A percentile compares a stretch with the other conserved stretches of the same genome.
Evolutionary conservation across 2,888 invertebrate genomes (phyloP).

Genomic region (Leptopilina syphax): DNA sequence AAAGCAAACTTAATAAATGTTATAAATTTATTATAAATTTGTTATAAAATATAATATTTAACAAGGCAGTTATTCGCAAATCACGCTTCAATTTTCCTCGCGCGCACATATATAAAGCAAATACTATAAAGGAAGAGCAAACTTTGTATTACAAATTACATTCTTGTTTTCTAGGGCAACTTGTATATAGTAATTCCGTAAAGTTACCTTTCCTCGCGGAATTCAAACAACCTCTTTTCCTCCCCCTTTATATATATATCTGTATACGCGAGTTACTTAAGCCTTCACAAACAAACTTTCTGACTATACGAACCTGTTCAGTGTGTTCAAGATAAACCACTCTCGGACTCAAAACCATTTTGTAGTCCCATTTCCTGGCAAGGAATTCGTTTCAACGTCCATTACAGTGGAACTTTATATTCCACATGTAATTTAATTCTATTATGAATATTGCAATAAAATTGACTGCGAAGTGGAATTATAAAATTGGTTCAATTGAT

Average conservation of each 20-base stretch:
- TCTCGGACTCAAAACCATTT: conserved; percentile 31
- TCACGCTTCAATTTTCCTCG: conserved; percentile 10
- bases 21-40: too few relatives aligned
- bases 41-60: not conserved
- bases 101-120: not conserved
- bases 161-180: conserved; percentile 23
- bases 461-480: conserved; percentile 20
- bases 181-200: conserved; percentile 15
- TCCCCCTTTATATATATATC: conserved; percentile 9
- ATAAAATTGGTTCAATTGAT: conserved; percentile 25
- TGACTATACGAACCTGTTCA: conserved; percentile 37
- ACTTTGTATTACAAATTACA: conserved; percentile 28
- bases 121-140: not conserved
- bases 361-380: conserved; percentile 30
- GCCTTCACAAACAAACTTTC: conserved; percentile 38
- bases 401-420: conserved; percentile 29
- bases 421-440: conserved; percentile 38
- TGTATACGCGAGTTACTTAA: conserved; percentile 19
- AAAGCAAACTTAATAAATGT: too few relatives aligned
- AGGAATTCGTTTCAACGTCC: conserved; percentile 33
- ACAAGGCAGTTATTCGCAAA: not conserved
- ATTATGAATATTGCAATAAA: conserved; percentile 34
- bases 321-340: conserved; percentile 40
- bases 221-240: conserved; percentile 15
- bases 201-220: conserved; percentile 11